Evolutionary conservation across 2,113 vertebrate species (phyloP), one percentile per base, ranked within the genome.

Genomic region (Poeciliopsis prolifica): DNA sequence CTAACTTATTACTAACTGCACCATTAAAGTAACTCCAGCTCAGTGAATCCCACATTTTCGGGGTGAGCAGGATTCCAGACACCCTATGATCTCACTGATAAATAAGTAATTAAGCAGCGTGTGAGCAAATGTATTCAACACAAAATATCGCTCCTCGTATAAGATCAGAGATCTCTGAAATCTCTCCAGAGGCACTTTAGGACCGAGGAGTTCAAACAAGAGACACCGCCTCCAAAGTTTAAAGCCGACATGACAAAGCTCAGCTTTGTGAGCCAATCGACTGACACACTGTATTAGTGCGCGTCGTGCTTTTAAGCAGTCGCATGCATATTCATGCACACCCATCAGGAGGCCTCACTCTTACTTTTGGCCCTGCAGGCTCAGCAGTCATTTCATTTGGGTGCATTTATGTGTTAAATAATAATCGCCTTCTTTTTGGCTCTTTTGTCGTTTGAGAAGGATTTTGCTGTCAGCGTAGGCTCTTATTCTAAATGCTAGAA

Each of bases 251-350:
- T 82, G 68, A 90, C 85, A 91, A 92, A 86, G 80, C 68, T 31
- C 66, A 14, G 80, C 86, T 81, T 74, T 91, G 83, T 92, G 77
- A 72, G 44, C 77, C 72, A 74, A 75, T 70, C 79, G 85, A 86
- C 89, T 86, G 82, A 74, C 61, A 54, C 83, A 77, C 84, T 89
- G 79, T 84, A 87, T 89, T 69, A 30, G 77, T 35, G 73, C 69
- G 64, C 66, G 75, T 80, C 77, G 73, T 66, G 78, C 83, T 90
- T 84, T 87, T 65, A 79, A 81, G 68, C 48, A 65, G 61, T 0
- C 1, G 63, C 80, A 89, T 90, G 84, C 74, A 85, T 84, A 92
- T 91, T 85, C 81, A 88, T 85, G 81, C 62, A 22, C 24, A 29
- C 76, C 70, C 83, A 87, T 67, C 74, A 77, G 82, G 84, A 90